These are phyloP conservation scores for Dicranocentrus wangi DNA, from an alignment of 2,888 invertebrate genomes.

Conservation along the genomic window DNA sequence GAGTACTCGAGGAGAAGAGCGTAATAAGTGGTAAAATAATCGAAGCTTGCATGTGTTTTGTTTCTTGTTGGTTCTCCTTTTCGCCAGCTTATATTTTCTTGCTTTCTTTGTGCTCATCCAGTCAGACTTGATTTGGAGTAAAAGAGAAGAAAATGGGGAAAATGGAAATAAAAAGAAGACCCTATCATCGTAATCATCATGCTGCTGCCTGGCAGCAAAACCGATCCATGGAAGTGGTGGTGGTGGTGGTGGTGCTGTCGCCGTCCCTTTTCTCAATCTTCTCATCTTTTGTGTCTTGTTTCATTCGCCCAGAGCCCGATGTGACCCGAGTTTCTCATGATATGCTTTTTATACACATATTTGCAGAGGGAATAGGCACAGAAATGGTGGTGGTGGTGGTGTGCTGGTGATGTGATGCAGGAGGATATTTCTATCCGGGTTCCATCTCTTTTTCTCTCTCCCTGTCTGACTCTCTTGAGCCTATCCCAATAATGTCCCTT, in stretches of 20 bases:
- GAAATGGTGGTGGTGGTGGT: too few relatives aligned
- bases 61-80: not conserved
- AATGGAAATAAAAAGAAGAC: slow-evolving; percentile 3
- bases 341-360: not conserved
- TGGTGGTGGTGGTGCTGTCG: not conserved
- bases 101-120: not conserved
- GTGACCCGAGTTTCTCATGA: slow-evolving; percentile 15
- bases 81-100: not conserved
- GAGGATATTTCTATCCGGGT: too few relatives aligned
- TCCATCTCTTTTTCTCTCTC: not conserved
- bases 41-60: too few relatives aligned
- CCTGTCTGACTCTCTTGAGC: not conserved
- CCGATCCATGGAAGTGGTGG: not conserved
- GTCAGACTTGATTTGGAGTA: not conserved
- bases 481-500: slow-evolving; percentile 17
- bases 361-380: too few relatives aligned
- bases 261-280: slow-evolving; percentile 10
- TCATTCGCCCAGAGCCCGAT: slow-evolving; percentile 8
- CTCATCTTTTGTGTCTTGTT: slow-evolving; percentile 20
- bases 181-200: slow-evolving; percentile 15
- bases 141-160: slow-evolving; percentile 3
- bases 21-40: not conserved
- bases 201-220: not conserved
- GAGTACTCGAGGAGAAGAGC: not conserved
- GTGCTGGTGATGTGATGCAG: too few relatives aligned